Evolutionary conservation across 92 coral and sea anemone genomes (phyloP).

Genomic region (Pocillopora grandis): DNA sequence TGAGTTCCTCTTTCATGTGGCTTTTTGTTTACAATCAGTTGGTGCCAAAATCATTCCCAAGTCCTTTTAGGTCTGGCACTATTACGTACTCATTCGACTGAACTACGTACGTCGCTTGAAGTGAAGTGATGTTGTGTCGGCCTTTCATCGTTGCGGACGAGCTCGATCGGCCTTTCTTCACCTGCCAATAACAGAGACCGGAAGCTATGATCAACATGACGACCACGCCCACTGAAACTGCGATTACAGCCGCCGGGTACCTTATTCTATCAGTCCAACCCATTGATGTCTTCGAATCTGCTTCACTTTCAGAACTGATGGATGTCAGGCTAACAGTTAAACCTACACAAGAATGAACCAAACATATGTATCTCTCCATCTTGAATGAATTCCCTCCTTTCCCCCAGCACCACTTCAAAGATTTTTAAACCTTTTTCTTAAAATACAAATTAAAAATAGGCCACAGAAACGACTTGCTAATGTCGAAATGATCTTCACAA

Average conservation of each 20-base stretch:
- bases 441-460: too few species aligned
- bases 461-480: too few species aligned
- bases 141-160: neutral
- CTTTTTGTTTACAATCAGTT: too few species aligned
- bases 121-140: neutral
- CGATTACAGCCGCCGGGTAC: neutral
- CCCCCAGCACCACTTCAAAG: too few species aligned
- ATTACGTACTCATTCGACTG: constrained; percentile 3
- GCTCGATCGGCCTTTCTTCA: neutral
- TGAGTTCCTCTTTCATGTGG: too few species aligned
- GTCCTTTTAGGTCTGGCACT: neutral
- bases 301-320: neutral
- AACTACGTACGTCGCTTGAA: neutral
- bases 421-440: too few species aligned
- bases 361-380: too few species aligned
- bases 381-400: too few species aligned
- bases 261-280: neutral
- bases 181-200: neutral
- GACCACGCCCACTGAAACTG: neutral
- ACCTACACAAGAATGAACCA: too few species aligned
- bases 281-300: neutral
- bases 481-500: too few species aligned
- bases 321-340: too few species aligned
- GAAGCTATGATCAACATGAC: neutral
- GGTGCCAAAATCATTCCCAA: too few species aligned